Evolutionary conservation across 2,888 invertebrate species (phyloP).

Genomic region (Neoscelio sp.): DNA sequence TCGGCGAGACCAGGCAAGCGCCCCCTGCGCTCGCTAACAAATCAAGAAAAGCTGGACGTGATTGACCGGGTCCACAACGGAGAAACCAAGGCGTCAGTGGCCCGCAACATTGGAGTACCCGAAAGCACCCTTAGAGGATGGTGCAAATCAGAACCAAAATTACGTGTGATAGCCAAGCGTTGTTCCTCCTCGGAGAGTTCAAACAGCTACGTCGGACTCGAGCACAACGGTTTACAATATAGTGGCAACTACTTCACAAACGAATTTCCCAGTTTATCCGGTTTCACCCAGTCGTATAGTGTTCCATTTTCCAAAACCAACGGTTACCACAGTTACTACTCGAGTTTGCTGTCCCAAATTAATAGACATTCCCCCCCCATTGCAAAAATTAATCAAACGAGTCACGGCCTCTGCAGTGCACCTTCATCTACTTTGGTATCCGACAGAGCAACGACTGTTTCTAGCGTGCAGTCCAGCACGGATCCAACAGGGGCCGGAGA

Average conservation of each 20-base stretch:
- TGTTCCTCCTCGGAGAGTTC: constrained; percentile 14
- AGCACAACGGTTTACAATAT: constrained; percentile 80
- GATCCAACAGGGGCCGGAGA: background rate
- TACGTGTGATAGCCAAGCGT: constrained; percentile 83
- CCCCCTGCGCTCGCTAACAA: constrained; percentile 90
- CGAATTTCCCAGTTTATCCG: constrained; percentile 72
- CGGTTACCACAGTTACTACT: too few relatives aligned
- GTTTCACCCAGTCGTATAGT: constrained; percentile 68
- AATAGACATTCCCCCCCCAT: too few relatives aligned
- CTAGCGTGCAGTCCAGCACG: background rate
- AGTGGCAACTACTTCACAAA: constrained; percentile 36
- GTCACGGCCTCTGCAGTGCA: too few relatives aligned
- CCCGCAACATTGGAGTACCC: constrained; percentile 93
- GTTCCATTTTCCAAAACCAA: constrained; percentile 4
- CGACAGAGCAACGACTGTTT: too few relatives aligned
- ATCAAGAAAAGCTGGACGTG: constrained; percentile 91
- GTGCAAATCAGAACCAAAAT: constrained; percentile 94
- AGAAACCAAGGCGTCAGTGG: constrained; percentile 93
- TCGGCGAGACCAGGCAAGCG: constrained; percentile 89
- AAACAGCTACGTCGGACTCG: constrained; percentile 74
- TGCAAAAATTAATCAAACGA: too few relatives aligned
- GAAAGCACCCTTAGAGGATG: constrained; percentile 94
- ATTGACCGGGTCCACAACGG: constrained; percentile 93
- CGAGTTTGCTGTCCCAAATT: too few relatives aligned
- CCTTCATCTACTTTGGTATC: too few relatives aligned